Conservation (phyloP, 2,113 vertebrate genomes). For the Carassius carassius region DNA sequence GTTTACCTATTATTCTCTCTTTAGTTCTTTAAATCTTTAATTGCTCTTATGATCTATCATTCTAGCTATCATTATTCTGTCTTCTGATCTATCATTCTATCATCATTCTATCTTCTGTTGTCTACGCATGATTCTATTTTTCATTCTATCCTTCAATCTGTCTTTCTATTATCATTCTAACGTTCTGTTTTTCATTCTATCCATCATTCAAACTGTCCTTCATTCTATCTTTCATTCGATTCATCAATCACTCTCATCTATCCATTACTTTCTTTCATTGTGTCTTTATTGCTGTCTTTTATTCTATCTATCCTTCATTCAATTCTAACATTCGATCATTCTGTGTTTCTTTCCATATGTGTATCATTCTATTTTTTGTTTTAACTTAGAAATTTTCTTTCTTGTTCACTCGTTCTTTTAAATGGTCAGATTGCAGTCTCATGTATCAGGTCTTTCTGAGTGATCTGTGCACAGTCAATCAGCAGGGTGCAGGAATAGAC, state of each 20-base stretch:
- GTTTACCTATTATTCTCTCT: not conserved
- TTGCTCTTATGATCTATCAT: too few relatives aligned
- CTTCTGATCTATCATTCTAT: not conserved
- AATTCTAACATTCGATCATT: not conserved
- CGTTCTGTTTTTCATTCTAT: not conserved
- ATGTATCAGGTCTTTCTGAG: conserved; percentile 95
- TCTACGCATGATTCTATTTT: not conserved
- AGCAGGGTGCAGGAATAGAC: conserved; percentile 34
- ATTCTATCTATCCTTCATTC: not conserved
- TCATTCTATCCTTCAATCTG: not conserved
- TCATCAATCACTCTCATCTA: not conserved
- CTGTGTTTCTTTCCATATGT: not conserved
- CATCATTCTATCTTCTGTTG: not conserved
- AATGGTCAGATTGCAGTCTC: conserved; percentile 80
- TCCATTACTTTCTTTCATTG: not conserved
- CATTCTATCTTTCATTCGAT: not conserved
- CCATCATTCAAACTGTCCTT: not conserved
- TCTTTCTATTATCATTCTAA: too few relatives aligned
- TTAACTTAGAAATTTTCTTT: not conserved
- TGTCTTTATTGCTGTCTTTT: not conserved
- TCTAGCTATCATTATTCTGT: not conserved
- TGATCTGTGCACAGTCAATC: conserved; percentile 60
- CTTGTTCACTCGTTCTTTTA: conserved; percentile 63
- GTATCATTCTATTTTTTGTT: not conserved
- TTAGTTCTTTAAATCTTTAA: too few relatives aligned